Conservation (phyloP, 1,140 invertebrate genomes). For the Matsumurasca onukii region DNA sequence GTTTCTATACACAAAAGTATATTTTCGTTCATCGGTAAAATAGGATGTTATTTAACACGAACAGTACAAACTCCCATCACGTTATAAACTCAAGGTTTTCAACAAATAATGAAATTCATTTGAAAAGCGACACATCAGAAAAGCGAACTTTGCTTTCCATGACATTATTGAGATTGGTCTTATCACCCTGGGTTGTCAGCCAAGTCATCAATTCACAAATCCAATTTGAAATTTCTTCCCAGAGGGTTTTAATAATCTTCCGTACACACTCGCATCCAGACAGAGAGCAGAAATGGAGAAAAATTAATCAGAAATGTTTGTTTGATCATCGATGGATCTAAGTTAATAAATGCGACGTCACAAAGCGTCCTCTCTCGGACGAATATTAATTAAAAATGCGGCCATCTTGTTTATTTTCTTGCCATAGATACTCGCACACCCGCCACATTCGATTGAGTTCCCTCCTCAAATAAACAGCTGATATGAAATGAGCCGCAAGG, state of each 20-base stretch:
- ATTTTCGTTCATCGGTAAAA: too few relatives aligned
- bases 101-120: not conserved
- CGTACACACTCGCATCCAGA: not conserved
- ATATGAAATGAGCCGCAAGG: not conserved
- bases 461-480: not conserved
- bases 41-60: too few relatives aligned
- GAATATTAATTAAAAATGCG: slow-evolving; percentile 19
- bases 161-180: not conserved
- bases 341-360: slow-evolving; percentile 23
- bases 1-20: too few relatives aligned
- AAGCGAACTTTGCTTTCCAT: not conserved
- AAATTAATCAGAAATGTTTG: slow-evolving; percentile 23
- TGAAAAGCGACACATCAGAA: not conserved
- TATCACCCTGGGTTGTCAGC: not conserved
- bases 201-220: slow-evolving; percentile 28
- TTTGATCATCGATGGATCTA: slow-evolving; percentile 7
- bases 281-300: not conserved
- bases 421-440: not conserved
- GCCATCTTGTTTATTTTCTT: slow-evolving; percentile 23
- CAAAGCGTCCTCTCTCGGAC: not conserved
- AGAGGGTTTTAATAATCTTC: not conserved
- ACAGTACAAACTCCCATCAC: too few relatives aligned
- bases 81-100: too few relatives aligned
- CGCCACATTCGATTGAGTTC: not conserved
- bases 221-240: slow-evolving; percentile 25